Evolutionary conservation across 2,113 vertebrate genomes (phyloP).

Genomic region (Leptobrachium leishanense): DNA sequence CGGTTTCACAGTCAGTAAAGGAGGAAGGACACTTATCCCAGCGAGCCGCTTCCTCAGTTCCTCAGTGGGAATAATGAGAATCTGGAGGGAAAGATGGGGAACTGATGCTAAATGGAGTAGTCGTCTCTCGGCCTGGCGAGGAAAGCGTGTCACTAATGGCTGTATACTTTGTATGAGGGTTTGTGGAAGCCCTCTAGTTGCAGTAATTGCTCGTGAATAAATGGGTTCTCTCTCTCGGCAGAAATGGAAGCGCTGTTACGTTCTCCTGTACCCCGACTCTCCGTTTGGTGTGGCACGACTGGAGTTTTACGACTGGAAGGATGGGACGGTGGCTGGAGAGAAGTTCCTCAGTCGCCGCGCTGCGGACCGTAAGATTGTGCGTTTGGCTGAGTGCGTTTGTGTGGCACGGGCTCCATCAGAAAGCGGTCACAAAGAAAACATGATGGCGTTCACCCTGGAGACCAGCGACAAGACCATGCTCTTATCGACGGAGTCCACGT

Average conservation of each 20-base stretch:
- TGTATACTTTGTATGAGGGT: no score
- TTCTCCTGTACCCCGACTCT: constrained; percentile 88
- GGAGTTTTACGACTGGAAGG: constrained; percentile 87
- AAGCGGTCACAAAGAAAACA: constrained; percentile 82
- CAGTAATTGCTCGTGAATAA: no score
- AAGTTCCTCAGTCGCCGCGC: constrained; percentile 73
- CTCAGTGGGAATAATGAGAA: no score
- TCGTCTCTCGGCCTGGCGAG: no score
- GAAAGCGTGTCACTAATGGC: no score
- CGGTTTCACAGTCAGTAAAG: no score
- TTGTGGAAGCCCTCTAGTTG: no score
- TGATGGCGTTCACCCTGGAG: constrained; percentile 85
- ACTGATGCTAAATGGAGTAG: no score
- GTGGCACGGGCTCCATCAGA: constrained; percentile 79
- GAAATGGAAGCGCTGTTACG: constrained; percentile 97
- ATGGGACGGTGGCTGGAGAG: constrained; percentile 63
- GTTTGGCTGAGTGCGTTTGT: constrained; percentile 89
- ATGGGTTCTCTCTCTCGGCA: constrained; percentile 50
- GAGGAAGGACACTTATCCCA: no score
- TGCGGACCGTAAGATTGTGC: constrained; percentile 88
- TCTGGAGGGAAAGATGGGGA: no score
- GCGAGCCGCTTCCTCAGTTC: no score
- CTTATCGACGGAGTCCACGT: constrained; percentile 77
- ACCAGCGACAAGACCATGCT: constrained; percentile 86
- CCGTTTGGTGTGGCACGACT: constrained; percentile 90